A percentile compares a stretch with the other conserved stretches of the same genome.
Conservation (phyloP, 2,797 vertebrate species). For the Alectoris magna region DNA sequence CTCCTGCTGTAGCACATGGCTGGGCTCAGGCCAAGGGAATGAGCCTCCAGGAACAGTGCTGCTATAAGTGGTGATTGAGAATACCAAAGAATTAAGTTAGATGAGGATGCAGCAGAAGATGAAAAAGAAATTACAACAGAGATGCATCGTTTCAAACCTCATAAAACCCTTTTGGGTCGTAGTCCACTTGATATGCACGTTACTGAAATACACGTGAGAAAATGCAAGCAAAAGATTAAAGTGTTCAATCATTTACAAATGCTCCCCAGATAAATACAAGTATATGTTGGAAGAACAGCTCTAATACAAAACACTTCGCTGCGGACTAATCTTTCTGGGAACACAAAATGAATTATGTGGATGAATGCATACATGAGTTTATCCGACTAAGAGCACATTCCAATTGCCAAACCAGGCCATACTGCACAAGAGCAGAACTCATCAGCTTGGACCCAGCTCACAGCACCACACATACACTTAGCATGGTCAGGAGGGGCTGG, state of each 20-base stretch:
- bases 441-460: neutral
- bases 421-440: neutral
- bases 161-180: conserved; percentile 26
- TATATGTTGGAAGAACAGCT: neutral
- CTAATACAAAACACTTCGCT: neutral
- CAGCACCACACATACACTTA: rapidly evolving
- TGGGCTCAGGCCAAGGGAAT: neutral
- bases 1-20: neutral
- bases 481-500: rapidly evolving
- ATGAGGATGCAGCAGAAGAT: neutral
- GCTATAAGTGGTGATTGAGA: neutral
- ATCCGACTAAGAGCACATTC: rapidly evolving
- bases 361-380: neutral
- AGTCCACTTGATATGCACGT: neutral
- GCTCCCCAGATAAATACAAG: neutral
- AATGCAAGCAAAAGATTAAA: conserved; percentile 11
- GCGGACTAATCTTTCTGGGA: neutral
- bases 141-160: neutral
- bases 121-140: conserved; percentile 14
- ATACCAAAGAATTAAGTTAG: neutral
- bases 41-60: neutral
- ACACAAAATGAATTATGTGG: neutral
- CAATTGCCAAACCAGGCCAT: neutral
- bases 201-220: neutral
- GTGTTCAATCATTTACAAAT: conserved; percentile 38